Evolutionary conservation across 1,140 invertebrate genomes (phyloP), one percentile per base, ranked within the genome.

Genomic region (Sarcophaga peregrina): DNA sequence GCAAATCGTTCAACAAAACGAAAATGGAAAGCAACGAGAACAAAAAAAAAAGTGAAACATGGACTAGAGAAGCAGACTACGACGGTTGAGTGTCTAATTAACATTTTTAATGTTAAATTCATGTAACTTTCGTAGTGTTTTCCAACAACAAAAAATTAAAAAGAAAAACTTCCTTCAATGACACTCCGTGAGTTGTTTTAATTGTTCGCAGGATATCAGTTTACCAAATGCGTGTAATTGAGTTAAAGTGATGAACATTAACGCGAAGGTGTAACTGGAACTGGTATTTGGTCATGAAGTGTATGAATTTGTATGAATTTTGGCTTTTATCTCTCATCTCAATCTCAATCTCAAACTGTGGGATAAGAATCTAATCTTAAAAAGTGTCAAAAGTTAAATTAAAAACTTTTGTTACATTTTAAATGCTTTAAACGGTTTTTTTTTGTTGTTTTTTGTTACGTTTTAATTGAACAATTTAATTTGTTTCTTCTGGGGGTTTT

Each of bases 31-130:
- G n/a, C 7, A 17, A 78, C 47, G 7, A 10, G 20, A n/a, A n/a
- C n/a, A n/a, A n/a, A 8, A 62, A 48, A n/a, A 48, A 81, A 62
- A 25, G 8, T 72, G 62, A 68, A 68, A 17, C 50, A 52, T 9
- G 9, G 50, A n/a, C 17, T 68, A 68, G 62, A 68, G 62, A 68
- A 37, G 25, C 75, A 10, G 11, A 15, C 17, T 25, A 25, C 75
- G 4, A 25, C 75, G 4, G 80, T 13, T 52, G 37, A 74, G 62
- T 54, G 10, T 37, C 82, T 82, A 82, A 82, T 82, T 82, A 82
- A 58, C 82, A 82, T 82, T 82, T 82, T 82, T 82, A 82, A 82
- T 82, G 82, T 82, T 72, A 45, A 74, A 82, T 50, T 82, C 82
- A 74, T 82, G 82, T 82, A 74, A 82, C 17, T 73, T 74, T 75